Evolutionary conservation across 2,797 vertebrate genomes (phyloP), one percentile per base, ranked within the genome.

Genomic region (Rostrhamus sociabilis): DNA sequence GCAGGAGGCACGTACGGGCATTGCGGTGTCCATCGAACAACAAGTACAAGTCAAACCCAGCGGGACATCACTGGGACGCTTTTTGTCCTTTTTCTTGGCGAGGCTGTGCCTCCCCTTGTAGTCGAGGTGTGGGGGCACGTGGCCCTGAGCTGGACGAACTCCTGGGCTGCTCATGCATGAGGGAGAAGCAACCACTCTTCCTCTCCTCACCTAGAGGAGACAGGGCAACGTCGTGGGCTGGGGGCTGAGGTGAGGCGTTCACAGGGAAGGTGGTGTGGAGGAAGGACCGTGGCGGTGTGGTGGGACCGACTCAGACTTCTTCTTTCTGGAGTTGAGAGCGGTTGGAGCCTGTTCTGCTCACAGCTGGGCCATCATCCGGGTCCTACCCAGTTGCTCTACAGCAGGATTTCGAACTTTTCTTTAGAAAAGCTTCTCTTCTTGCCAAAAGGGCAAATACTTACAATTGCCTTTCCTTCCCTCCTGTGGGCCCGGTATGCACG

Each of bases 371-470:
- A 21, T 5, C 32, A 22, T 2, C 36, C 3, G 0, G 31, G 47
- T 15, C 60, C 72, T 62, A 47, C 47, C 7, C 63, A 36, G 66
- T 47, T 32, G 2, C n/a, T 22, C 2, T 20, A 8, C 12, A 40
- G 34, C 21, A 71, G 23, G 67, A 50, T 89, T 93, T 47, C 21
- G 36, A 89, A 42, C 81, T 95, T 95, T 88, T 40, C 66, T 94
- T 94, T 84, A 68, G 58, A 60, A 93, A 79, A 48, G 53, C 84
- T 97, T 93, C 53, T 52, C n/a, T 78, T 94, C 95, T 94, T 76
- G 32, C 14, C 95, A 69, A 96, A 96, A 97, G 68, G 94, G 72
- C 77, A 92, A 93, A 91, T 69, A 76, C 86, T 96, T 97, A 76
- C 9, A 84, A 94, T 69, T 40, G 34, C n/a, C 8, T 90, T 91